Conservation (phyloP, 35 echinoderm and acorn worm genomes). For the Amphiura filiformis region DNA sequence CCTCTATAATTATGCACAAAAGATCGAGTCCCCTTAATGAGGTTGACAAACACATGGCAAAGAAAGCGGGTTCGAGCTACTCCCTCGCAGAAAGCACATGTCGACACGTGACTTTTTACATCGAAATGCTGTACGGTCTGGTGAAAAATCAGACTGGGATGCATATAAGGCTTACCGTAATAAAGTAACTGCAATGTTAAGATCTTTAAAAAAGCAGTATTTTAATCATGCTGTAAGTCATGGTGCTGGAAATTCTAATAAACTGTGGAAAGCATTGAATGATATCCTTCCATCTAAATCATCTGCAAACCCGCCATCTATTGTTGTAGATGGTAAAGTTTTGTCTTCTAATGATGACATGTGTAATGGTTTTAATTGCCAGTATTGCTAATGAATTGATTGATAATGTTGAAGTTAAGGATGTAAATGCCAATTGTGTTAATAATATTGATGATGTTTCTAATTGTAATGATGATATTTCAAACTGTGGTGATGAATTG, state of each 20-base stretch:
- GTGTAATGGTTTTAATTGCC: background rate
- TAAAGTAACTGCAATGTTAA: background rate
- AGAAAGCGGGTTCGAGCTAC: background rate
- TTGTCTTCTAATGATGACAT: background rate
- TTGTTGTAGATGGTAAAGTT: background rate
- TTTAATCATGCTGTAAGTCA: background rate
- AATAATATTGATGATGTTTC: too few species aligned
- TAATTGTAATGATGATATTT: too few species aligned
- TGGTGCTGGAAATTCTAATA: background rate
- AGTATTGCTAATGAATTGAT: background rate
- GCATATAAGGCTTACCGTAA: background rate
- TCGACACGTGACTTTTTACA: constrained; percentile 2
- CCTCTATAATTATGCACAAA: too few species aligned
- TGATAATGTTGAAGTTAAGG: background rate
- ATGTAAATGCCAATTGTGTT: background rate
- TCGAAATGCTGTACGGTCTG: background rate
- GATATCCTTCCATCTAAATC: constrained; percentile 8
- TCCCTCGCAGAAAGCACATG: background rate
- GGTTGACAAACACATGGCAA: too few species aligned
- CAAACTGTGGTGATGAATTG: too few species aligned
- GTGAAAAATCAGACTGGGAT: background rate
- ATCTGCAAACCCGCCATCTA: background rate
- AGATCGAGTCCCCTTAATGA: too few species aligned
- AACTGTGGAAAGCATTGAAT: background rate
- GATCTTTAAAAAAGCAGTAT: background rate